These are phyloP conservation scores for Oceanodroma leucorhoa DNA, from an alignment of 2,797 vertebrate genomes.

Conservation along the genomic window DNA sequence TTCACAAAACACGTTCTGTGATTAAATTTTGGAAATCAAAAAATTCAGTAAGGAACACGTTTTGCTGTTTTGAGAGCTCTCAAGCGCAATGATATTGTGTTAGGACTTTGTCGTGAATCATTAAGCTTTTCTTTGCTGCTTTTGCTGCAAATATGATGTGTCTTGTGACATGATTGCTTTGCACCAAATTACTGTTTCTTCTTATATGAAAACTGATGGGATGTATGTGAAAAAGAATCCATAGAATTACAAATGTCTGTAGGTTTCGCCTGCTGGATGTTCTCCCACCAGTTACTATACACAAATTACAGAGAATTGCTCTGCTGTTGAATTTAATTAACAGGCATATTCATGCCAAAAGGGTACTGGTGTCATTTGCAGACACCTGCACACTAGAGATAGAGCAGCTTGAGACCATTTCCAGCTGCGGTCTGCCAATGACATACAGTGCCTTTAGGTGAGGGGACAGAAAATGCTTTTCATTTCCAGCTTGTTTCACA, in stretches of 20 bases:
- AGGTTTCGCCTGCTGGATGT: not conserved
- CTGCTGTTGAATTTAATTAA: conserved; percentile 5
- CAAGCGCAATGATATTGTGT: not conserved
- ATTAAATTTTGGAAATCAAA: not conserved
- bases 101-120: not conserved
- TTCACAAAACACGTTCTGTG: not conserved
- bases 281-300: not conserved
- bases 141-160: not conserved
- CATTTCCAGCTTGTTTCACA: not conserved
- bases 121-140: not conserved
- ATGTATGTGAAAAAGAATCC: not conserved
- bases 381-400: not conserved
- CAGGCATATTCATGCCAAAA: not conserved
- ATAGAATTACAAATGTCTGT: not conserved
- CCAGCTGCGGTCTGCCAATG: not conserved
- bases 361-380: not conserved
- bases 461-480: not conserved
- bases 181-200: not conserved
- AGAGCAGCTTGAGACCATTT: not conserved
- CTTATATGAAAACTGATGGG: not conserved
- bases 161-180: not conserved
- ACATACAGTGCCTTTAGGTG: not conserved
- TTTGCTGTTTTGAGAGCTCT: not conserved
- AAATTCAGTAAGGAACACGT: not conserved
- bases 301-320: not conserved